These are phyloP conservation scores for Paraescarpia echinospica DNA, from an alignment of 1,140 invertebrate species.

Conservation along the genomic window DNA sequence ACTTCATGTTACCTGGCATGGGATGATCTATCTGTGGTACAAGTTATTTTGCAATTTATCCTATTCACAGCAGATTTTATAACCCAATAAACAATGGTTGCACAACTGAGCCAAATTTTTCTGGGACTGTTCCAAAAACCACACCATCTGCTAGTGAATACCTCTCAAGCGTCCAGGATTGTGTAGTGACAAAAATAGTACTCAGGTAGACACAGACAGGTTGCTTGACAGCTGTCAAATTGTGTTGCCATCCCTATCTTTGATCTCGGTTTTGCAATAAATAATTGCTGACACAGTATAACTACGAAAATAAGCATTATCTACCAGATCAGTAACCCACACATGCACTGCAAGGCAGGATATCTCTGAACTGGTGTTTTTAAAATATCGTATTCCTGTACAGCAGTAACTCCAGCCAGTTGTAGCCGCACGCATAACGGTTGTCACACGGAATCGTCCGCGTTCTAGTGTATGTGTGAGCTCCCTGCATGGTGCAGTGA, in stretches of 20 bases:
- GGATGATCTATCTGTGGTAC: neutral
- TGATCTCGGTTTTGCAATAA: neutral
- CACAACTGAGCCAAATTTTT: neutral
- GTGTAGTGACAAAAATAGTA: neutral
- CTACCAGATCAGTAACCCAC: neutral
- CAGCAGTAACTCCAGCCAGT: neutral
- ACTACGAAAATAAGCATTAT: neutral
- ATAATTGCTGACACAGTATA: slow-evolving; percentile 6
- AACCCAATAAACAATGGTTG: slow-evolving; percentile 5
- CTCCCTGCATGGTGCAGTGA: neutral
- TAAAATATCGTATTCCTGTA: neutral
- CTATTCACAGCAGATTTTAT: neutral
- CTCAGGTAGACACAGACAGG: neutral
- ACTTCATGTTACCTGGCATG: neutral
- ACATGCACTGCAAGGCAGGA: neutral
- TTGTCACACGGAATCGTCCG: neutral
- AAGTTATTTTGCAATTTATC: neutral
- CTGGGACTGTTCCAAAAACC: neutral
- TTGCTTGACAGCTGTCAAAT: neutral
- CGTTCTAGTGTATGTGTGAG: neutral
- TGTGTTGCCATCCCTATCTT: neutral
- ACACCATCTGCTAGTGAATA: neutral
- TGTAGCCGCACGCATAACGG: neutral
- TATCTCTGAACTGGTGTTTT: neutral
- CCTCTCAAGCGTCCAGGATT: neutral